Base-by-base conservation (phyloP, 2,888 invertebrate genomes). In the Hypsopygia costalis region DNA sequence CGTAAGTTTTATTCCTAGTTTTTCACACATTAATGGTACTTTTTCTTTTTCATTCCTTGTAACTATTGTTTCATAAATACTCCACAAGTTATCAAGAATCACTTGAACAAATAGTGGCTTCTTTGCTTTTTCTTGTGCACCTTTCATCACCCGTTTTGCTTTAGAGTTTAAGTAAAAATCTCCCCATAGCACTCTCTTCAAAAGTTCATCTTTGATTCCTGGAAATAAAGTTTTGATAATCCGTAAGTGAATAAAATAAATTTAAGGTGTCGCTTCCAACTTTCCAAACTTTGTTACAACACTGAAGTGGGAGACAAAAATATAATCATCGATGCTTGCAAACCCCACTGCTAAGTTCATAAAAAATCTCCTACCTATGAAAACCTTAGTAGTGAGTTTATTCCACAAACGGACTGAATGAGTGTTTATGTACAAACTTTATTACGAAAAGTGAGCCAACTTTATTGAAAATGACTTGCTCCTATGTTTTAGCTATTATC, bases 71-170 rank as follows among this genome's bases (percentile, higher is more conserved):
- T 97, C 95, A 73, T 99, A 98, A 20, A 98, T 88, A 52, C 93
- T 91, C 94, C 97, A 97, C 33, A 99, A 90, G 62, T 97, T 98
- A 61, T 98, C 97, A 46, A 99, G 83, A 40, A 98, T 93, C 34
- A 98, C 91, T 73, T 97, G 96, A 1, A 97, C 96, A 81, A 98
- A 99, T 51, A 99, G 82, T 0, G 98, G 97, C 60, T 95, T 96
- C 69, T 98, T 98, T 0, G 95, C 96, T 71, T 96, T 97, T 52
- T 94, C 95, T 76, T 96, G 95, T 3, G 98, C 98, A 1, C 98
- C 98, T 69, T 93, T 92, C 89, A 94, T 90, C 34, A 97, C 94
- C 40, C 93, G 90, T 80, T 97, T 97, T 1, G 93, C 92, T 81
- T 97, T 98, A 1, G 91, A 73, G 68, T 97, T 95, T 32, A 97